Evolutionary conservation across 2,888 invertebrate genomes (phyloP).

Genomic region (Drosophila cognata): DNA sequence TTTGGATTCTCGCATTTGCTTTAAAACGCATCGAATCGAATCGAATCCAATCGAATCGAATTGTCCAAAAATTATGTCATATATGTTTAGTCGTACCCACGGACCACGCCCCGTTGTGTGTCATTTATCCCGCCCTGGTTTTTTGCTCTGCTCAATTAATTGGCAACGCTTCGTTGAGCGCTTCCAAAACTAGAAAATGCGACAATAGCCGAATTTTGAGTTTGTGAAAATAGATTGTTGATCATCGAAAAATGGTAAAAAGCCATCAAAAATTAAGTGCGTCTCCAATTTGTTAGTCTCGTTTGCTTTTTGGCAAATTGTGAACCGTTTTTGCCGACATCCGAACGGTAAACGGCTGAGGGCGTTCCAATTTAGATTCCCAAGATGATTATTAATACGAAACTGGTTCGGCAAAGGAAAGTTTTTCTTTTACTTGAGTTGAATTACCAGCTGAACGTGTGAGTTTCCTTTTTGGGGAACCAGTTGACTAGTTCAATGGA

Average conservation of each 20-base stretch:
- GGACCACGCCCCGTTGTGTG: constrained; percentile 31
- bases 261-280: constrained; percentile 44
- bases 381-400: constrained; percentile 37
- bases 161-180: constrained; percentile 59
- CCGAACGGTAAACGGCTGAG: constrained; percentile 30
- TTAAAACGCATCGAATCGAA: constrained; percentile 50
- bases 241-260: constrained; percentile 46
- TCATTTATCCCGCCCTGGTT: constrained; percentile 18
- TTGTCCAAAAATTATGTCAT: constrained; percentile 67
- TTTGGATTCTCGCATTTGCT: constrained; percentile 29
- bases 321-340: constrained; percentile 34
- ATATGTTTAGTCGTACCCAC: constrained; percentile 23
- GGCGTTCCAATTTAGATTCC: constrained; percentile 55
- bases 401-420: constrained; percentile 40
- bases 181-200: constrained; percentile 20
- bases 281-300: constrained; percentile 39
- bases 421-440: background rate
- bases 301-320: constrained; percentile 33
- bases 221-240: constrained; percentile 23
- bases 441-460: constrained; percentile 13
- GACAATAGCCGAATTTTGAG: constrained; percentile 27
- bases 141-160: constrained; percentile 61
- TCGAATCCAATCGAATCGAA: constrained; percentile 28
- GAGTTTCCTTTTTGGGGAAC: constrained; percentile 25
- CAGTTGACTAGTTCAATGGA: background rate